A percentile compares a stretch with the other conserved stretches of the same genome.
These are phyloP conservation scores for Panzeria rudis DNA, from an alignment of 2,888 invertebrate genomes.

Conservation along the genomic window DNA sequence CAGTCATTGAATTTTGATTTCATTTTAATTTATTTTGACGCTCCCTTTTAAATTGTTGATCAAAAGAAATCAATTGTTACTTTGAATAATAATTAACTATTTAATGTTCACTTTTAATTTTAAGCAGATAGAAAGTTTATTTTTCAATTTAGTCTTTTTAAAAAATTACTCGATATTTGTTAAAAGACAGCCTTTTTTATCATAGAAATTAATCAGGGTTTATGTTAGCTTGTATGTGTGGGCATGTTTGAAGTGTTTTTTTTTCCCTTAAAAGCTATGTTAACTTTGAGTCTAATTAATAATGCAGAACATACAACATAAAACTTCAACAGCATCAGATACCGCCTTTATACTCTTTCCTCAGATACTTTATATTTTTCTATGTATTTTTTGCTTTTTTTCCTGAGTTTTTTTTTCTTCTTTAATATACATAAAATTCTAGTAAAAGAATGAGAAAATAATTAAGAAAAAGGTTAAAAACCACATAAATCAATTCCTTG, in stretches of 20 bases:
- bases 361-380: slow-evolving; percentile 23
- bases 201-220: background rate
- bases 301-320: slow-evolving; percentile 64
- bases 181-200: background rate
- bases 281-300: slow-evolving; percentile 67
- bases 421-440: background rate
- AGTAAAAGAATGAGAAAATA: slow-evolving; percentile 55
- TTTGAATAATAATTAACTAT: slow-evolving; percentile 66
- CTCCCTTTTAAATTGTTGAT: slow-evolving; percentile 3
- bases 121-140: slow-evolving; percentile 3
- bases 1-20: slow-evolving; percentile 26
- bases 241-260: slow-evolving; percentile 7
- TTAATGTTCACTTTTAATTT: slow-evolving; percentile 40
- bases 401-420: background rate
- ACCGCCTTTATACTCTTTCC: slow-evolving; percentile 25
- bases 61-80: slow-evolving; percentile 49
- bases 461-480: slow-evolving; percentile 64
- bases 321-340: slow-evolving; percentile 55
- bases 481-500: slow-evolving; percentile 70
- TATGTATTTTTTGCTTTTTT: background rate
- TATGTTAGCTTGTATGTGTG: background rate
- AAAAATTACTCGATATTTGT: slow-evolving; percentile 24
- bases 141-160: background rate
- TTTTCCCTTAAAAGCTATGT: slow-evolving; percentile 25
- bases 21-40: background rate